These are phyloP conservation scores for Synanthedon tipuliformis DNA, from an alignment of 2,888 invertebrate genomes.

Conservation along the genomic window DNA sequence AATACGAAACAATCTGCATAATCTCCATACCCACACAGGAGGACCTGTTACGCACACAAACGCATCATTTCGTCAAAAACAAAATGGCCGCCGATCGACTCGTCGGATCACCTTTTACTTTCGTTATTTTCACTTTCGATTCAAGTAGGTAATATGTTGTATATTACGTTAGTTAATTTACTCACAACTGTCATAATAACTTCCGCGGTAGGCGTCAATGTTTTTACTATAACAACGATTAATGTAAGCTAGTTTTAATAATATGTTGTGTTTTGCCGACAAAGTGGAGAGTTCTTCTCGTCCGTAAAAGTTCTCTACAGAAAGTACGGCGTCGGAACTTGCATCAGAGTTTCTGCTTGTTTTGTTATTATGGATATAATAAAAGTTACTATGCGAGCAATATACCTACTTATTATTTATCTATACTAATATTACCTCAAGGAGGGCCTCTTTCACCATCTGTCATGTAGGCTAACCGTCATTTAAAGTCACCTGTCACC, in stretches of 20 bases:
- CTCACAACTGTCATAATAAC: slow-evolving; percentile 12
- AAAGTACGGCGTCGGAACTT: too few relatives aligned
- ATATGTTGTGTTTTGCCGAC: slow-evolving; percentile 1
- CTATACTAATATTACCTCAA: too few relatives aligned
- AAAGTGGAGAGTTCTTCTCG: neutral
- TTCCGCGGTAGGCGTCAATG: slow-evolving; percentile 26
- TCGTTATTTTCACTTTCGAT: slow-evolving; percentile 61
- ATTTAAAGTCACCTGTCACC: too few relatives aligned
- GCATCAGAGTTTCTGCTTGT: too few relatives aligned
- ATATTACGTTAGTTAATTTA: slow-evolving; percentile 42
- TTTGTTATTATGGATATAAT: too few relatives aligned
- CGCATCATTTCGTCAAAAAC: slow-evolving; percentile 34
- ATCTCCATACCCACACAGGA: slow-evolving; percentile 17
- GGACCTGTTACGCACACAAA: slow-evolving; percentile 20
- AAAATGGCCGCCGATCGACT: slow-evolving; percentile 33
- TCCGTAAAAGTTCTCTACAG: too few relatives aligned
- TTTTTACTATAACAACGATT: slow-evolving; percentile 8
- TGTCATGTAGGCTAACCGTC: too few relatives aligned
- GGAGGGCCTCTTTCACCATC: too few relatives aligned
- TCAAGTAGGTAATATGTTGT: slow-evolving; percentile 30
- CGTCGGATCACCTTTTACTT: slow-evolving; percentile 45
- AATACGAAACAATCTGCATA: neutral
- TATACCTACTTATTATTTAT: too few relatives aligned
- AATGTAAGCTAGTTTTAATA: slow-evolving; percentile 1
- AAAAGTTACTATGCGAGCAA: too few relatives aligned